Percentiles rank a stretch among this genome's conserved stretches.
These are phyloP conservation scores for Montipora sp. DNA, from an alignment of 64 coral and sea anemone species.

Conservation along the genomic window DNA sequence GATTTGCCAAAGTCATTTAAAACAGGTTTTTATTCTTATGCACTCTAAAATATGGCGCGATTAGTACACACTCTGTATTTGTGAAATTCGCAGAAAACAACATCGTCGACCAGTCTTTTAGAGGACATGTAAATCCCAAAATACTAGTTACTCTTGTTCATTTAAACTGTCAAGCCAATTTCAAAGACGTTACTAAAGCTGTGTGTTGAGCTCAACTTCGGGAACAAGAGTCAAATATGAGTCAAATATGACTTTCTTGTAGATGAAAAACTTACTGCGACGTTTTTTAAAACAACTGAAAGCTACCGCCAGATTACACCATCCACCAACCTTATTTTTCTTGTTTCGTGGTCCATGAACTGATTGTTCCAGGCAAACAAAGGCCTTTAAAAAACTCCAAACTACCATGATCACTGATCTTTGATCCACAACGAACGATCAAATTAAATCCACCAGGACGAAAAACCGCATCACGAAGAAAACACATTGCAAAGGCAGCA, in stretches of 20 bases:
- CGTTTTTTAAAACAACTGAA: not conserved
- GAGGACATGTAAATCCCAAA: too few relatives aligned
- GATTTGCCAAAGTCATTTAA: too few relatives aligned
- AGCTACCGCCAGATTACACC: not conserved
- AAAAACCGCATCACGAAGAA: not conserved
- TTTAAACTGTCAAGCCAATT: too few relatives aligned
- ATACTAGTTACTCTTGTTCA: too few relatives aligned
- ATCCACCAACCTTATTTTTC: slow-evolving; percentile 21
- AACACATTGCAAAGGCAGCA: not conserved
- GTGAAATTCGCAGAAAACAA: too few relatives aligned
- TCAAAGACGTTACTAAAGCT: too few relatives aligned
- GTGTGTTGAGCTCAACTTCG: too few relatives aligned
- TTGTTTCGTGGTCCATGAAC: not conserved
- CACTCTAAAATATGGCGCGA: not conserved
- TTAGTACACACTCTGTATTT: not conserved
- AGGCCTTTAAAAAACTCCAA: slow-evolving; percentile 16
- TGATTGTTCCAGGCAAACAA: slow-evolving; percentile 10
- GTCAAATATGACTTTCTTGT: too few relatives aligned
- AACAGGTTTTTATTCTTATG: too few relatives aligned
- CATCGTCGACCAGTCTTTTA: too few relatives aligned
- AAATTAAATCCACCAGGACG: not conserved
- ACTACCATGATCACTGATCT: slow-evolving; percentile 32
- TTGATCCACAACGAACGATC: slow-evolving; percentile 18
- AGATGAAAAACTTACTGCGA: not conserved
- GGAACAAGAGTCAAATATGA: not conserved